Evolutionary conservation across 2,888 invertebrate genomes (phyloP).

Genomic region (Acronicta aceris): DNA sequence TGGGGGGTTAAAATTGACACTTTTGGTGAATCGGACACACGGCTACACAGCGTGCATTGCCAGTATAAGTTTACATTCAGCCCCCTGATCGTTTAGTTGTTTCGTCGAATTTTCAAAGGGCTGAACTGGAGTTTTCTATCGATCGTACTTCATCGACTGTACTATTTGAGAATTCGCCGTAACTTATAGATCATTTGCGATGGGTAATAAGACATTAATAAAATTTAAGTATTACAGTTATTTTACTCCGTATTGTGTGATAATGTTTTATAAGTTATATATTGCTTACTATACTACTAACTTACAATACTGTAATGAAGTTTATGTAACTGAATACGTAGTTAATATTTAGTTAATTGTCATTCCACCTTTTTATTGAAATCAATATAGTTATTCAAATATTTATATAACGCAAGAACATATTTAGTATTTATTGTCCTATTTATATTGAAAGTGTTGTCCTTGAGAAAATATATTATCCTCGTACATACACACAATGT

Average conservation of each 20-base stretch:
- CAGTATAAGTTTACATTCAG: no score
- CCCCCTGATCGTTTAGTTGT: neutral
- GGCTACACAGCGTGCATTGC: no score
- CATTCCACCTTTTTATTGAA: constrained; percentile 1
- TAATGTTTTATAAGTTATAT: constrained; percentile 14
- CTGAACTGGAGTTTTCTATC: neutral
- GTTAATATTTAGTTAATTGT: neutral
- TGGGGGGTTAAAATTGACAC: no score
- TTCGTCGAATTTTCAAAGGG: constrained; percentile 1
- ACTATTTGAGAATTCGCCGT: neutral
- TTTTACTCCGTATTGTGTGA: constrained; percentile 21
- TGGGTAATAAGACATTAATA: no score
- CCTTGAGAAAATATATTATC: constrained; percentile 22
- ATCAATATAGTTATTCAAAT: constrained; percentile 8
- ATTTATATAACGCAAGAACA: constrained; percentile 27
- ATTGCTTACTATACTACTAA: constrained; percentile 19
- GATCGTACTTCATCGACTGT: neutral
- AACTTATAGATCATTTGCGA: no score
- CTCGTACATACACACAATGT: constrained; percentile 38
- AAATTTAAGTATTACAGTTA: constrained; percentile 29
- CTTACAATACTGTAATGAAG: constrained; percentile 11
- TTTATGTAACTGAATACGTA: neutral
- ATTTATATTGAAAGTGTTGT: constrained; percentile 34
- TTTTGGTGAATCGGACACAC: no score
- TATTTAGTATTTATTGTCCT: constrained; percentile 38